phyloP scores from a whole-genome alignment of 2,888 invertebrate species.

The Empis stercorea region DNA sequence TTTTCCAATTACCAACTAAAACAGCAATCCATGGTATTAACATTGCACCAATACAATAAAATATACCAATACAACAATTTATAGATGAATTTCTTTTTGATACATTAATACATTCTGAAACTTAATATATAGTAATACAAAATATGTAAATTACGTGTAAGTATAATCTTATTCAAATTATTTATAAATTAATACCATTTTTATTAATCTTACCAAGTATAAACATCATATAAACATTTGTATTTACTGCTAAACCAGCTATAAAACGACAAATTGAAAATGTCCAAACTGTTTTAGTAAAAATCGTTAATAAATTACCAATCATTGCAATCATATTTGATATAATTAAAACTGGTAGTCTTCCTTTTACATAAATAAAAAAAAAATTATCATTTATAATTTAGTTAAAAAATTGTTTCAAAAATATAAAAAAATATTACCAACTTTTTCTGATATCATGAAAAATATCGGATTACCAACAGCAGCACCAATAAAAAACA shows the following conservation, averaged over 20 bases:
- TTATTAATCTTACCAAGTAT: conserved; percentile 42
- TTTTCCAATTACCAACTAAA: conserved; percentile 32
- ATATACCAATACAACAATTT: conserved; percentile 39
- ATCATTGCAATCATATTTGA: conserved; percentile 40
- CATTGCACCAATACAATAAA: conserved; percentile 39
- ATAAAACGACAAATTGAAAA: conserved; percentile 42
- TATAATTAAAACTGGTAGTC: conserved; percentile 41
- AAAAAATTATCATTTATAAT: no score
- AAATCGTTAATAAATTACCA: conserved; percentile 41
- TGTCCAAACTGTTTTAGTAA: conserved; percentile 33
- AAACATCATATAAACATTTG: conserved; percentile 45
- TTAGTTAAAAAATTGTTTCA: no score
- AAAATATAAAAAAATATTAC: no score
- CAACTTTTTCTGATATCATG: conserved; percentile 42
- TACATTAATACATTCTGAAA: conserved; percentile 41
- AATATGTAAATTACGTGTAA: neutral
- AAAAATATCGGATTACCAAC: conserved; percentile 44
- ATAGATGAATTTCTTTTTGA: conserved; percentile 38
- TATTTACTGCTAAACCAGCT: conserved; percentile 46
- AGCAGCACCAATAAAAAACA: conserved; percentile 47
- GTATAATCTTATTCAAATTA: no score
- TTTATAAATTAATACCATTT: no score
- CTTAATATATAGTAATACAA: conserved; percentile 18
- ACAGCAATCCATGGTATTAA: conserved; percentile 34
- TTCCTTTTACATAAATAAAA: conserved; percentile 21